These are phyloP conservation scores for Corbicula japonica DNA, from an alignment of 2,888 invertebrate genomes.

Conservation along the genomic window DNA sequence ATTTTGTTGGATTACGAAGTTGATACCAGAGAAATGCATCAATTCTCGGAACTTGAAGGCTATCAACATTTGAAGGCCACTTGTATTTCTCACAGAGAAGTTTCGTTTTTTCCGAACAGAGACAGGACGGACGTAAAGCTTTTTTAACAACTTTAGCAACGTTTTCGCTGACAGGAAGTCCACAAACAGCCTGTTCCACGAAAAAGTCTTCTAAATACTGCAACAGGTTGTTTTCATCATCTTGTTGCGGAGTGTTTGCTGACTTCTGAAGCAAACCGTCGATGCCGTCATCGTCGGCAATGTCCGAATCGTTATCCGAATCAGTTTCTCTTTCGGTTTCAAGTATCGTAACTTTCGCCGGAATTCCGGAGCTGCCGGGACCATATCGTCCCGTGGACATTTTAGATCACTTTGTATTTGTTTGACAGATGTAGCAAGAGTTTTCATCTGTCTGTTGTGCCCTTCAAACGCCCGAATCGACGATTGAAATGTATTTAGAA, in stretches of 20 bases:
- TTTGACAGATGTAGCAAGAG: no score
- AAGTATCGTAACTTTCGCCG: no score
- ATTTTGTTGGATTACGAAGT: background rate
- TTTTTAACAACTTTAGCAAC: constrained; percentile 8
- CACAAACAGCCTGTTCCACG: background rate
- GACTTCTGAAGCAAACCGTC: background rate
- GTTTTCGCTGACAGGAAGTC: background rate
- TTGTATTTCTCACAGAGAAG: background rate
- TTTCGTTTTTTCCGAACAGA: constrained; percentile 12
- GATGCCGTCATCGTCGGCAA: background rate
- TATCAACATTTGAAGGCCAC: constrained; percentile 14
- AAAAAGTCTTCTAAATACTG: constrained; percentile 19
- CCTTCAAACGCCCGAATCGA: no score
- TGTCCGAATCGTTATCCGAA: background rate
- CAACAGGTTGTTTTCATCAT: background rate
- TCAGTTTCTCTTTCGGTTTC: no score
- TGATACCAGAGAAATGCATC: constrained; percentile 16
- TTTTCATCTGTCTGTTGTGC: no score
- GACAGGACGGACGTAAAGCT: background rate
- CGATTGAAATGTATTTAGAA: no score
- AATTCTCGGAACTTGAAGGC: constrained; percentile 10
- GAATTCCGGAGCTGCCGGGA: no score
- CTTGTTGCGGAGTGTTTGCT: background rate
- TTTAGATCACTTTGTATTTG: no score
- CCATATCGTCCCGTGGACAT: no score